Base-by-base conservation (phyloP, 2,888 invertebrate species). In the Campoplex capitator region DNA sequence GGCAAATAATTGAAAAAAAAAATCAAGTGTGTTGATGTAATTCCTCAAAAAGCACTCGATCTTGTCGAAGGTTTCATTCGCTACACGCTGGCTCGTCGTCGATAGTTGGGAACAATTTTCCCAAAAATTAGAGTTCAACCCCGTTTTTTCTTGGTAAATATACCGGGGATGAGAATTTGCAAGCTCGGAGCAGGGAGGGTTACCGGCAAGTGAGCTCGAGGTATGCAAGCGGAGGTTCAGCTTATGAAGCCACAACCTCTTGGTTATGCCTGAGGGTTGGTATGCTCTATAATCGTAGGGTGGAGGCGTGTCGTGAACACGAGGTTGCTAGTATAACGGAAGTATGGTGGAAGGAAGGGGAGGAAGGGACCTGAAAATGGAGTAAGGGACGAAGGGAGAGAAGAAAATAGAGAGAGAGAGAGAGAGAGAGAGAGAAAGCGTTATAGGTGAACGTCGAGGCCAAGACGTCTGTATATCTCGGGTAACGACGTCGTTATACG, bases 401-500 rank as follows among this genome's bases (percentile, higher is more conserved):
- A 73, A n/a, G 51, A 51, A n/a, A 23, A 68, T n/a, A 32, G 48
- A 38, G 73, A 32, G 23, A 71, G 62, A 51, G 71, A 54, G 79
- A 54, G 16, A 32, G 48, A 38, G 73, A 32, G 23, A 71, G 62
- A 51, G 71, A 54, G 79, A 54, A 51, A 71, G 88, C 88, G 88
- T 89, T 91, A 56, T 67, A 90, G 92, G 90, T 90, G 91, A 92
- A 91, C 91, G 89, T 88, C 88, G 89, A 89, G 91, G 91, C 91
- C 92, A 92, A 91, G 91, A 92, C 90, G 92, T 93, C 93, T 92
- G 91, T 93, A 93, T 93, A 93, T 93, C 93, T 92, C 90, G 91
- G 87, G 90, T 93, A 94, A 94, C 93, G 93, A 94, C 93, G 93
- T 93, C 93, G 94, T 93, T 94, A 93, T 91, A 91, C 90, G 88